Conservation (phyloP, 2,888 invertebrate genomes). For the Caenorhabditis macrosperma region DNA sequence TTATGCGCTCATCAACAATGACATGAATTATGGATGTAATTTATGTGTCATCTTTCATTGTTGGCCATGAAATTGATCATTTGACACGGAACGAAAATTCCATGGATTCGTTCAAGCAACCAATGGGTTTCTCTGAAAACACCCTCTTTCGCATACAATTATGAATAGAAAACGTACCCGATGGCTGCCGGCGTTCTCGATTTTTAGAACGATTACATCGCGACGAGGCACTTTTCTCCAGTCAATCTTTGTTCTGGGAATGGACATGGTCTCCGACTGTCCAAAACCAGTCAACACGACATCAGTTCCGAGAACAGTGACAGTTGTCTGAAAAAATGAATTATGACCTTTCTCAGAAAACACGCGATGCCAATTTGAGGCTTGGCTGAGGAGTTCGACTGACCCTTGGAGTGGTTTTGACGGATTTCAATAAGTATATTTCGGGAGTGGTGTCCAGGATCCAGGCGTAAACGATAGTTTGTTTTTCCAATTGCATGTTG, state of each 20-base stretch:
- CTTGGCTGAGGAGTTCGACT: slow-evolving; percentile 1
- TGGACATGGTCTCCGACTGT: slow-evolving; percentile 7
- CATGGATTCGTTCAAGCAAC: not conserved
- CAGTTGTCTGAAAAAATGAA: slow-evolving; percentile 63
- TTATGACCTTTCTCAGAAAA: no score
- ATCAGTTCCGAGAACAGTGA: slow-evolving; percentile 70
- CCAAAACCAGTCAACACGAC: slow-evolving; percentile 43
- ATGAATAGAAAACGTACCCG: slow-evolving; percentile 8
- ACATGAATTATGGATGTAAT: slow-evolving; percentile 41
- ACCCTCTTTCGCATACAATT: not conserved
- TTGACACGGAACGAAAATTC: not conserved
- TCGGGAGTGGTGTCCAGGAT: slow-evolving; percentile 66
- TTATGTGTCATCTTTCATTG: slow-evolving; percentile 27
- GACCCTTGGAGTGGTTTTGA: slow-evolving; percentile 70
- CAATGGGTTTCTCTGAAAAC: slow-evolving; percentile 47
- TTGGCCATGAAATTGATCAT: slow-evolving; percentile 17
- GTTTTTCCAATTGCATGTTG: slow-evolving; percentile 60
- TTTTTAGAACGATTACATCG: slow-evolving; percentile 75
- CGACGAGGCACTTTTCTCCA: slow-evolving; percentile 67
- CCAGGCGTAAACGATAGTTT: slow-evolving; percentile 77
- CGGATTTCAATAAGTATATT: slow-evolving; percentile 61
- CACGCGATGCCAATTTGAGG: no score
- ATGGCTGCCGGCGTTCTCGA: slow-evolving; percentile 70
- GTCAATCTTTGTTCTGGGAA: slow-evolving; percentile 31
- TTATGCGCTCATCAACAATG: slow-evolving; percentile 31